Base-by-base conservation (phyloP, 92 coral and sea anemone species). In the Porites cylindrica region DNA sequence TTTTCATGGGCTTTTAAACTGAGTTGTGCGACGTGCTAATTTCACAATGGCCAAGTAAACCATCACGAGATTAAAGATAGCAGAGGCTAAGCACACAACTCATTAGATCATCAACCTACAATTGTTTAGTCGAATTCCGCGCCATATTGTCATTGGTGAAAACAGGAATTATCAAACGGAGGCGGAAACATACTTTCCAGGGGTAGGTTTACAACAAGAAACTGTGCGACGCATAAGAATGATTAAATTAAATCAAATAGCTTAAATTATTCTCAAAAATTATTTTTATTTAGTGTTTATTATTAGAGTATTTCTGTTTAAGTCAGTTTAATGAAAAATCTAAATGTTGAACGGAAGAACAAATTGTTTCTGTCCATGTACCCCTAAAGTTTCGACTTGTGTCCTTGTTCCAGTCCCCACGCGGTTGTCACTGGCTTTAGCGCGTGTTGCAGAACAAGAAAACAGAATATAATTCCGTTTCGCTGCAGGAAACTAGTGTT, bases 401-500 rank as follows among this genome's bases (percentile, higher is more conserved):
- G 1, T 17, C 32, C 21, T 53, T 8, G 1, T 38, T 83, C 74
- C 87, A 83, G 87, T 77, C 80, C 66, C 50, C 87, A 51, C 87
- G 81, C 87, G 87, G 87, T 83, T 83, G 87, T 83, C 87, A 83
- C 63, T 65, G 51, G 32, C 7, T 17, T 83, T 19, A 83, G 63
- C 87, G 87, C 87, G 83, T 85, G 82, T 77, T 66, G 68, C 82
- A 32, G 64, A 66, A 52, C 51, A 76, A 68, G 68, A 58, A 74
- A 85, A 62, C 77, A 69, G 63, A 70, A 52, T 69, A 69, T 24
- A 63, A 64, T 78, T 68, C 70, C 32, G 74, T 85, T 76, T 78
- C 89, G 61, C 77, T 66, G 89, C 83, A 75, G 89, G 89, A 76
- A 85, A 51, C 89, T 18, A 38, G 67, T 82, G 76, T 75, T 76